Base-by-base conservation (phyloP, 1,140 invertebrate species). In the Drosophila suzukii region DNA sequence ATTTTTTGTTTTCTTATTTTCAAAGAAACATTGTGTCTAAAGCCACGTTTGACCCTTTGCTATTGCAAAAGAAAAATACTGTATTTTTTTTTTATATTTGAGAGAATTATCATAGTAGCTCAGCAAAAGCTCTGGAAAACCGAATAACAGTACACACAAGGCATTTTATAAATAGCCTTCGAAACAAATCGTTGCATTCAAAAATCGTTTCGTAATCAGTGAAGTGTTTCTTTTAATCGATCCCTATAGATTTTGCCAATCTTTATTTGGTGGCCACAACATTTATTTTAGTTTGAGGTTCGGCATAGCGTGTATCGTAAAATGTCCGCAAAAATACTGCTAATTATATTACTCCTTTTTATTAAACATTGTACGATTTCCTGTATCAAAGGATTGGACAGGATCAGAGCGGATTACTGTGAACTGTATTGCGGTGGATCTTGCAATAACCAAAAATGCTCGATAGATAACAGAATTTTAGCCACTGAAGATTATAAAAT, bases 391-490 rank as follows among this genome's bases (percentile, higher is more conserved):
- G 12, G n/a, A 1, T 61, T 49, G 13, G 3, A 6, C 6, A 10
- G 0, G 1, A 38, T 70, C 0, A 17, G 62, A 30, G 15, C 38
- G 10, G 49, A 70, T n/a, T 70, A 70, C 34, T 55, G 62, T 44
- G 27, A 67, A 46, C 30, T 34, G 0, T 70, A 67, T 11, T 55
- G 49, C n/a, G 8, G 13, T 4, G 66, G 27, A 20, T 5, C n/a
- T 1, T 65, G 60, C 11, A 11, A 1, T 3, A 53, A 54, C 32
- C 30, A 6, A 8, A 46, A 4, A 0, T 68, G 66, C 27, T 20
- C 6, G 2, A 13, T 54, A 6, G 1, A 20, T 0, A 24, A 54
- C 4, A 32, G 36, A 30, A 32, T 5, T 13, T 6, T 67, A 13
- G 44, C 10, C 32, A 68, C 66, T 2, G 17, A 51, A 2, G 47